phyloP scores from a whole-genome alignment of 2,113 vertebrate genomes.

The Tragelaphus scriptus region DNA sequence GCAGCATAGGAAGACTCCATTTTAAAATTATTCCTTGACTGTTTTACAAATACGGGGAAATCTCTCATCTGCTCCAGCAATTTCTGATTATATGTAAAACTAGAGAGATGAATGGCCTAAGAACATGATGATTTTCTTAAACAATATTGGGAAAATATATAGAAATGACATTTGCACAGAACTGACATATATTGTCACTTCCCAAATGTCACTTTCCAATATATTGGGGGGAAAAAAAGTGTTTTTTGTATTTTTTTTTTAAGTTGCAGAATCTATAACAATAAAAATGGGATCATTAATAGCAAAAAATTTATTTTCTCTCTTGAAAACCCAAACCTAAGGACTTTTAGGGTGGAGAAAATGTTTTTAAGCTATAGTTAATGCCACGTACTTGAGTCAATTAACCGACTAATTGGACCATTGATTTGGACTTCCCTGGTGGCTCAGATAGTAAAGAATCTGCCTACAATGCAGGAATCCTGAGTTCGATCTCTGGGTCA shows the following conservation, averaged over 20 bases:
- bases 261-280: neutral
- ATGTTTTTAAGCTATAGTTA: neutral
- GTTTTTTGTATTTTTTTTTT: neutral
- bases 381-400: neutral
- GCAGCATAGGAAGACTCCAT: neutral
- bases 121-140: neutral
- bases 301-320: neutral
- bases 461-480: neutral
- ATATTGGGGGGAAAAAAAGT: rapidly evolving
- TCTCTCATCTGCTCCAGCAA: neutral
- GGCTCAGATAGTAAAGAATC: neutral
- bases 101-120: neutral
- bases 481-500: neutral
- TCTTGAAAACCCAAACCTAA: neutral
- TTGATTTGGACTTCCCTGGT: neutral
- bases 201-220: neutral
- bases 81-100: neutral
- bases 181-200: neutral
- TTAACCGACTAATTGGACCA: neutral
- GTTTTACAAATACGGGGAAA: neutral
- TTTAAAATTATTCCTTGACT: neutral
- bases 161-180: neutral
- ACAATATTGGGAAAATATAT: neutral
- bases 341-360: neutral
- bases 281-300: neutral